Base-by-base conservation (phyloP, 2,797 vertebrate species). In the Mareca penelope region DNA sequence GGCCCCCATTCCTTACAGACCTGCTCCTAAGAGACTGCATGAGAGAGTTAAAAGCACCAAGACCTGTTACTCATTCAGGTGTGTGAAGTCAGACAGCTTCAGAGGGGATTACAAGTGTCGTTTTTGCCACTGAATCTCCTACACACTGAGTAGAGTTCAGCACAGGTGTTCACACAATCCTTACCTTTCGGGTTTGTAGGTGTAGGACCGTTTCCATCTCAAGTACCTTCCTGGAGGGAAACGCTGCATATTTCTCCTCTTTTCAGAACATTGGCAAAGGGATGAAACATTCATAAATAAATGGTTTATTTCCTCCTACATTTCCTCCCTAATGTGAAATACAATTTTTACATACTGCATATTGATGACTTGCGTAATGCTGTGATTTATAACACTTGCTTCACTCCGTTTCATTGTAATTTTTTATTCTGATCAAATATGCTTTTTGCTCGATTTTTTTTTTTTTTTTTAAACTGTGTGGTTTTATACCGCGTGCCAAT, bases 51-150 rank as follows among this genome's bases (percentile, higher is more conserved):
- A 48, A 91, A 91, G 76, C 23, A 29, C 17, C 39, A 60, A 91
- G 33, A 75, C 61, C 56, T 17, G 19, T 68, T 31, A 85, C 8
- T 94, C n/a, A 64, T 28, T 69, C 39, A 87, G 94, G 64, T 26
- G 22, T 48, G 75, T 57, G 46, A 72, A 81, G 76, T 59, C 76
- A 35, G 63, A 50, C 72, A 5, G 9, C 48, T 70, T 91, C 93
- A 85, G 76, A 90, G n/a, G 56, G 59, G 72, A 92, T 68, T 90
- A 80, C 16, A 94, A 90, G 73, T 72, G 55, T 56, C 46, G 56
- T 76, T 94, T 95, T 89, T 82, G 22, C 80, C 69, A 12, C 44
- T 12, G 53, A 93, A 59, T 82, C 59, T 46, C 40, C 89, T 81
- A 50, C 71, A 71, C 0, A 2, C 17, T 44, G 31, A 93, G 68